phyloP scores from a whole-genome alignment of 2,888 invertebrate species.

The Panopea generosa region DNA sequence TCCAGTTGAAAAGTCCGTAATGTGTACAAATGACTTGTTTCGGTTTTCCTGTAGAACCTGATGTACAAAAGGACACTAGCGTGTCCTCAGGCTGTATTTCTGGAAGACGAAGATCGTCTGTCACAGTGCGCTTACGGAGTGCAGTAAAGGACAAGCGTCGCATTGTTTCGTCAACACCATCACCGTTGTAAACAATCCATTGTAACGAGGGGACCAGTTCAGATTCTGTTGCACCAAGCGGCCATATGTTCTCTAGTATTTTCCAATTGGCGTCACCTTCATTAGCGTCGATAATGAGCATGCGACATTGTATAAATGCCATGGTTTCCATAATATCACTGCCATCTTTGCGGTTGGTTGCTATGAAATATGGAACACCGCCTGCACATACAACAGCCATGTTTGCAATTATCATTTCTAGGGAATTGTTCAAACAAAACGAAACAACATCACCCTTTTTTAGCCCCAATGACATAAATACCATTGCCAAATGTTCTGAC shows the following conservation, averaged over 20 bases:
- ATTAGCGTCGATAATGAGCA: too few species aligned
- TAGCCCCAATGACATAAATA: constrained; percentile 13
- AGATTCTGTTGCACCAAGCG: background rate
- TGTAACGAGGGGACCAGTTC: constrained; percentile 26
- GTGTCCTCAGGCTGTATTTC: constrained; percentile 51
- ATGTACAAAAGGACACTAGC: constrained; percentile 36
- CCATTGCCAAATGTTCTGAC: constrained; percentile 8
- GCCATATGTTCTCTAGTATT: constrained; percentile 41
- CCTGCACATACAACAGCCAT: constrained; percentile 20
- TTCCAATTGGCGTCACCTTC: constrained; percentile 40
- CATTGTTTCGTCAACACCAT: too few species aligned
- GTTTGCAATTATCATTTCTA: constrained; percentile 24
- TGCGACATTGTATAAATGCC: too few species aligned
- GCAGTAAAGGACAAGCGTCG: too few species aligned
- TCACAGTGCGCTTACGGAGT: too few species aligned
- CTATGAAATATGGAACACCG: constrained; percentile 15
- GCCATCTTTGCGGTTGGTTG: constrained; percentile 31
- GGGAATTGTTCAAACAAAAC: too few species aligned
- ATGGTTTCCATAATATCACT: constrained; percentile 25
- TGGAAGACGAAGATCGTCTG: too few species aligned
- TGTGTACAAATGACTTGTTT: constrained; percentile 50
- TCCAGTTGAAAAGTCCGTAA: constrained; percentile 46
- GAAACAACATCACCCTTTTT: constrained; percentile 20
- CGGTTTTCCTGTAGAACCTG: constrained; percentile 54
- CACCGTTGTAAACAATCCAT: constrained; percentile 33